Percentiles rank a stretch among this genome's conserved stretches.
Evolutionary conservation across 2,113 vertebrate genomes (phyloP).

Genomic region (Tragelaphus imberbis): DNA sequence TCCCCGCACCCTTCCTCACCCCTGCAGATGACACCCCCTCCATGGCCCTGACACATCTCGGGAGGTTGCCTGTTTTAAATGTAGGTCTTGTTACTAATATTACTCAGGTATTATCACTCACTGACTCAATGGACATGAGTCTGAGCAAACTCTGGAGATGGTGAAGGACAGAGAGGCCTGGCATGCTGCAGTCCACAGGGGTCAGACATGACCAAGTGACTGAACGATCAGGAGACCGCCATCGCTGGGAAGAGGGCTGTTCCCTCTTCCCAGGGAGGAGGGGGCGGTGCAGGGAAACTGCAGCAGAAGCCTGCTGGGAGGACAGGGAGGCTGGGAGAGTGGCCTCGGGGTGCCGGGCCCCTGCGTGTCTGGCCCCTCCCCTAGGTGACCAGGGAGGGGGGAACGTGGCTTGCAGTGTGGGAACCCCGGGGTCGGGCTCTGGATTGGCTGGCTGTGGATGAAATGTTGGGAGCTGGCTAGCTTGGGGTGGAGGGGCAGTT

Average conservation of each 20-base stretch:
- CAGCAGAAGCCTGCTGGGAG: neutral
- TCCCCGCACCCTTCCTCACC: fast-evolving
- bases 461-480: neutral
- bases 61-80: neutral
- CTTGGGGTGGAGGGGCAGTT: fast-evolving
- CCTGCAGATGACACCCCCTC: neutral
- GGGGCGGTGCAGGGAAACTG: neutral
- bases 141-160: neutral
- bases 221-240: neutral
- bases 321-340: no score
- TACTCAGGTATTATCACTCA: neutral
- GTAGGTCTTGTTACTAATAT: neutral
- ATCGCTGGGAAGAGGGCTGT: neutral
- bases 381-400: neutral
- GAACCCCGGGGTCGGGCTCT: neutral
- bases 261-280: neutral
- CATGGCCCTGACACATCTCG: neutral
- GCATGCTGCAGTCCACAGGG: neutral
- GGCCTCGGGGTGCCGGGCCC: neutral
- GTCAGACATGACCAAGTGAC: neutral
- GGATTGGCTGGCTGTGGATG: neutral
- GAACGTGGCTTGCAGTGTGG: neutral
- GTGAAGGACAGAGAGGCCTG: neutral
- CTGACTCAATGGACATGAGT: neutral
- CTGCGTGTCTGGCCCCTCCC: no score